phyloP scores from a whole-genome alignment of 2,113 vertebrate genomes.

The Thunnus thynnus region DNA sequence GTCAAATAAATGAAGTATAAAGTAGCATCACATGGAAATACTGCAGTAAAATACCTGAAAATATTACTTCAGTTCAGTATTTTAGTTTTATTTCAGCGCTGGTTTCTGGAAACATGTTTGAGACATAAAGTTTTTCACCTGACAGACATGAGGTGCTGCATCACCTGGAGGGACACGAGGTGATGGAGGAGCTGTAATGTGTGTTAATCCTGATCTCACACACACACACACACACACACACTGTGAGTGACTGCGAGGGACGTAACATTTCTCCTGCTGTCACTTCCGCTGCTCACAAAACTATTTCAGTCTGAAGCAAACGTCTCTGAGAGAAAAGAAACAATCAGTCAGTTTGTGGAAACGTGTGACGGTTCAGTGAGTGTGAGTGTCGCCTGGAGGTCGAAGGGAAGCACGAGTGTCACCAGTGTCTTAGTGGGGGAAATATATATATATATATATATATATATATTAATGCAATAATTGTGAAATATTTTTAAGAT shows the following conservation, averaged over 20 bases:
- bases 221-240: neutral
- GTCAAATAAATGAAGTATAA: too few species aligned
- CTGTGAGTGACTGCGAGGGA: neutral
- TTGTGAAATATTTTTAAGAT: too few species aligned
- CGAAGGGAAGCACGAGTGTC: neutral
- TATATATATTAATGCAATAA: too few species aligned
- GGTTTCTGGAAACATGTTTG: neutral
- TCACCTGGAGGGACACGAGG: neutral
- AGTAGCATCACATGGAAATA: too few species aligned
- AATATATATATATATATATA: too few species aligned
- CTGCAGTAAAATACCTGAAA: too few species aligned
- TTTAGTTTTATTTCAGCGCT: too few species aligned
- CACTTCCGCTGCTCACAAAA: conserved; percentile 48
- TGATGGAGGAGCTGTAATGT: neutral
- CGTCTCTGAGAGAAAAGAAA: conserved; percentile 31
- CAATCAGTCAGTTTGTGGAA: conserved; percentile 36
- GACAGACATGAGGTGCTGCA: neutral
- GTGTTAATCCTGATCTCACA: too few species aligned
- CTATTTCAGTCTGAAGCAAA: conserved; percentile 37
- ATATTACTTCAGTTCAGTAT: too few species aligned
- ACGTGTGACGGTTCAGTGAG: neutral
- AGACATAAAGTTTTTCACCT: neutral
- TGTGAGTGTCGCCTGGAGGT: neutral
- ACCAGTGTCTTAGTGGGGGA: neutral
- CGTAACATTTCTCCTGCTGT: conserved; percentile 39